Percentiles rank a stretch among this genome's conserved stretches.
phyloP scores from a whole-genome alignment of 2,888 invertebrate genomes.

The Digitonthophagus gazella region DNA sequence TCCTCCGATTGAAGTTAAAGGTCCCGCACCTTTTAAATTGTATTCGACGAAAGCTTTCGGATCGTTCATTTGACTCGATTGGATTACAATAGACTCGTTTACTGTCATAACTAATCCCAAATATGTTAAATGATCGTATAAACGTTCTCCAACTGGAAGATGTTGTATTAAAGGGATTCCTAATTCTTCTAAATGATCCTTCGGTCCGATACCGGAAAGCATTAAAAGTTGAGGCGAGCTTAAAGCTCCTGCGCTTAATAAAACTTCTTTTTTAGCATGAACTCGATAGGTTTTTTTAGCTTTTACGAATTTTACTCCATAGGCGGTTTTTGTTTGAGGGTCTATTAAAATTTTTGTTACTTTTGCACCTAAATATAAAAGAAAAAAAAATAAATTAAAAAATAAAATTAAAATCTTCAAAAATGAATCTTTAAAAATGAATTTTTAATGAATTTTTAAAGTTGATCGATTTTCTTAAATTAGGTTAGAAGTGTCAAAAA shows the following conservation, averaged over 20 bases:
- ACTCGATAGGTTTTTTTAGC: conserved; percentile 41
- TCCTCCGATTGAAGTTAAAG: conserved; percentile 56
- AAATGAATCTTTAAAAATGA: too few species aligned
- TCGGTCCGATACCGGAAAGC: conserved; percentile 77
- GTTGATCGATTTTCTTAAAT: too few species aligned
- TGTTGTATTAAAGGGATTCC: conserved; percentile 61
- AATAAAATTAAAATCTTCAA: too few species aligned
- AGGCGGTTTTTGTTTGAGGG: conserved; percentile 59
- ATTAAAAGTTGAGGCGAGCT: conserved; percentile 88
- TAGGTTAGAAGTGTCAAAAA: too few species aligned
- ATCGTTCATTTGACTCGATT: conserved; percentile 40
- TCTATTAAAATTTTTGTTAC: conserved; percentile 69
- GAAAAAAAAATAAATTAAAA: neutral
- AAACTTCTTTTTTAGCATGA: conserved; percentile 73
- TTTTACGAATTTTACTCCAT: conserved; percentile 63
- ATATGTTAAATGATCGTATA: conserved; percentile 64
- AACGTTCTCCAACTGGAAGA: conserved; percentile 65
- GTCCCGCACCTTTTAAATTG: conserved; percentile 51
- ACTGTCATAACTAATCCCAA: conserved; percentile 50
- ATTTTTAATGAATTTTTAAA: too few species aligned
- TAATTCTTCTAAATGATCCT: conserved; percentile 56
- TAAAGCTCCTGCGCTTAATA: conserved; percentile 82
- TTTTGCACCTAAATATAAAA: conserved; percentile 41
- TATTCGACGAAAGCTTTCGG: conserved; percentile 49
- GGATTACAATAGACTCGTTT: conserved; percentile 48